Evolutionary conservation across 2,113 vertebrate species (phyloP).

Genomic region (Rattus norvegicus): GRCr8 NC_086029.1:21364001-21364500

Average conservation of each 20-base stretch:
- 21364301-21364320: background rate
- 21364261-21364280: background rate
- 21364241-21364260: background rate
- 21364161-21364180: background rate
- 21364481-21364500: background rate
- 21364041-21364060: background rate
- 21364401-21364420: background rate
- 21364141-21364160: background rate
- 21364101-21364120: background rate
- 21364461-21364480: background rate
- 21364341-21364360: background rate
- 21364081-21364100: background rate
- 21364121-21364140: background rate
- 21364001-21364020: background rate
- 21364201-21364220: background rate
- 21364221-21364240: background rate
- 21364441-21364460: background rate
- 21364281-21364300: background rate
- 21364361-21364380: background rate
- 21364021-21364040: background rate
- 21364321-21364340: background rate
- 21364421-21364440: background rate
- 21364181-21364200: background rate
- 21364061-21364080: background rate
- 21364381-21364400: background rate